These are phyloP conservation scores for Amphipyra berbera DNA, from an alignment of 2,888 invertebrate genomes.

Conservation along the genomic window DNA sequence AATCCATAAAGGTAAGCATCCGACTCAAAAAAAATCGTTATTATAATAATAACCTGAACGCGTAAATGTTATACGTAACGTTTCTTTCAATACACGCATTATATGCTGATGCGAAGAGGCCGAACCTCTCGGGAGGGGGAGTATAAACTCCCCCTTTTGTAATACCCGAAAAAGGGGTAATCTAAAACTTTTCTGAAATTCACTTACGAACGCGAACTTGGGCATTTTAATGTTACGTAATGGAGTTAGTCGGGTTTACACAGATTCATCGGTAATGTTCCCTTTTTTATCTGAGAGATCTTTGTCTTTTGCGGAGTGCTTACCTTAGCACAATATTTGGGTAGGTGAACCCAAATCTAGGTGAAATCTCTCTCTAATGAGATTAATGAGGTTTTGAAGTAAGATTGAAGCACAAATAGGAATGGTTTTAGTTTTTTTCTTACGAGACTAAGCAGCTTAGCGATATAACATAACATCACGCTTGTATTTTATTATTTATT, in stretches of 20 bases:
- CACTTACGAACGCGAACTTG: constrained; percentile 22
- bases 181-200: constrained; percentile 27
- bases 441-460: too few species aligned
- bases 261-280: neutral
- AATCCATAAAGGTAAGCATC: neutral
- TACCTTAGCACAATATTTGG: neutral
- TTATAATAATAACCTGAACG: neutral
- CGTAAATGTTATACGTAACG: constrained; percentile 3
- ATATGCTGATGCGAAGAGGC: constrained; percentile 28
- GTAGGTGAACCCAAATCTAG: neutral
- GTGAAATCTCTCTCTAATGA: too few species aligned
- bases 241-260: constrained; percentile 13
- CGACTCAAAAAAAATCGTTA: neutral
- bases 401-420: neutral
- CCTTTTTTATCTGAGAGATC: neutral
- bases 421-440: too few species aligned
- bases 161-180: constrained; percentile 24
- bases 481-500: too few species aligned
- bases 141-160: constrained; percentile 29
- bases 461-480: too few species aligned
- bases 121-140: constrained; percentile 18
- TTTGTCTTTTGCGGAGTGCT: neutral
- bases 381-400: neutral
- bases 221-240: constrained; percentile 29
- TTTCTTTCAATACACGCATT: constrained; percentile 27